Base-by-base conservation (phyloP, 2,797 vertebrate species). In the Gymnodraco acuticeps region DNA sequence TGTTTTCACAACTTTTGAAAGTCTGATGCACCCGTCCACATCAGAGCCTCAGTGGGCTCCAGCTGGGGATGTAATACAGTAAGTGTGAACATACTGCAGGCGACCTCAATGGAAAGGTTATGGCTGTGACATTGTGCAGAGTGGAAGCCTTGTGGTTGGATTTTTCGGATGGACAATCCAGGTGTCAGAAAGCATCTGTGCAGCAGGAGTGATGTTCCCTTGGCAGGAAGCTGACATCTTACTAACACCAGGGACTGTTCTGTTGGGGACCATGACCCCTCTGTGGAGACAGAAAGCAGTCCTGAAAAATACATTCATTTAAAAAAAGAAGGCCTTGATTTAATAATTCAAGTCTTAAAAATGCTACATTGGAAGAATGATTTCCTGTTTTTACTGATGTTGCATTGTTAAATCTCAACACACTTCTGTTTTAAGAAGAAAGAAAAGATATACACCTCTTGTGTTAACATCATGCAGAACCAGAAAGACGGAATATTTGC, bases 41-140 rank as follows among this genome's bases (percentile, higher is more conserved):
- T 73, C 53, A 3, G 52, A 16, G 48, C 51, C 41, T 53, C 78
- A 13, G 66, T 48, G 53, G 14, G 4, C 67, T 61, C 67, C 68
- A 82, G 76, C 74, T 78, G 82, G 81, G 51, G 80, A 77, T 75
- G 68, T 65, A 61, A 70, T 73, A 52, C 76, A 85, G 78, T 52
- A 73, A 77, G 86, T 80, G 89, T 75, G 77, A 89, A 82, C 87
- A 86, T 23, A 47, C 59, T 73, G 86, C 4, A 38, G 59, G 68
- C 66, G 84, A 82, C 88, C 81, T 71, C 59, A 50, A 17, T 38
- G 68, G 69, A 74, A 61, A 64, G 41, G 68, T 41, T 64, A 1
- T 5, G 14, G 65, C 5, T 23, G 69, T 58, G 81, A 83, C 65
- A 74, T 3, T 62, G 68, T 61, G 50, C 75, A 67, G 84, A 52